phyloP scores from a whole-genome alignment of 2,888 invertebrate species.

The Diachrysia chrysitis region DNA sequence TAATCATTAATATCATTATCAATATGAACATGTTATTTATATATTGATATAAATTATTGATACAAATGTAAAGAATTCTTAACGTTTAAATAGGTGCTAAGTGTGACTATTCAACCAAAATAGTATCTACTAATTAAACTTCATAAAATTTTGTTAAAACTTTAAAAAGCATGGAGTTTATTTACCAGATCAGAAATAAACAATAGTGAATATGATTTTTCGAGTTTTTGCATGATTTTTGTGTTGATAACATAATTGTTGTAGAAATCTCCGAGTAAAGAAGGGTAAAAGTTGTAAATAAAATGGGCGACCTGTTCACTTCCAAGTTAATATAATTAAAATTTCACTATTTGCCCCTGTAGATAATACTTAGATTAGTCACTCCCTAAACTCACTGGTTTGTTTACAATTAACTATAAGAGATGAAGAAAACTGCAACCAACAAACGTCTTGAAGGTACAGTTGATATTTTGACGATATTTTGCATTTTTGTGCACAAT shows the following conservation, averaged over 20 bases:
- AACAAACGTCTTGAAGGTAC: background rate
- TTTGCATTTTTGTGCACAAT: background rate
- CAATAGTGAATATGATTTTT: constrained; percentile 28
- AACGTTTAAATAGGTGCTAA: constrained; percentile 27
- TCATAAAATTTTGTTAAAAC: constrained; percentile 8
- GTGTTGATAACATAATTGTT: constrained; percentile 45
- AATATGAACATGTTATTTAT: no score
- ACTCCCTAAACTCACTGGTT: constrained; percentile 4
- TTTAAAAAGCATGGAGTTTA: constrained; percentile 49
- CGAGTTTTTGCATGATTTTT: constrained; percentile 55
- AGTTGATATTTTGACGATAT: background rate
- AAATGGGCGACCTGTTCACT: constrained; percentile 17
- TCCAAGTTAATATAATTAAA: constrained; percentile 9
- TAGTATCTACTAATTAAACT: constrained; percentile 24
- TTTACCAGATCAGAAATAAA: background rate
- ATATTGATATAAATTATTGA: constrained; percentile 11
- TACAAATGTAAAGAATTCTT: constrained; percentile 15
- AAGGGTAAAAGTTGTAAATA: constrained; percentile 36
- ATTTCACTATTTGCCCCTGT: constrained; percentile 25
- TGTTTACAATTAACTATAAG: background rate
- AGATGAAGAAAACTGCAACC: background rate
- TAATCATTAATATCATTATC: constrained; percentile 23
- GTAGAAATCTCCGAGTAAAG: constrained; percentile 21
- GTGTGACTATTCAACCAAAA: constrained; percentile 39
- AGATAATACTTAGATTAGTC: constrained; percentile 26